Conservation (phyloP, 64 coral and sea anemone species). For the Hydrozoanthus tunicans region DNA sequence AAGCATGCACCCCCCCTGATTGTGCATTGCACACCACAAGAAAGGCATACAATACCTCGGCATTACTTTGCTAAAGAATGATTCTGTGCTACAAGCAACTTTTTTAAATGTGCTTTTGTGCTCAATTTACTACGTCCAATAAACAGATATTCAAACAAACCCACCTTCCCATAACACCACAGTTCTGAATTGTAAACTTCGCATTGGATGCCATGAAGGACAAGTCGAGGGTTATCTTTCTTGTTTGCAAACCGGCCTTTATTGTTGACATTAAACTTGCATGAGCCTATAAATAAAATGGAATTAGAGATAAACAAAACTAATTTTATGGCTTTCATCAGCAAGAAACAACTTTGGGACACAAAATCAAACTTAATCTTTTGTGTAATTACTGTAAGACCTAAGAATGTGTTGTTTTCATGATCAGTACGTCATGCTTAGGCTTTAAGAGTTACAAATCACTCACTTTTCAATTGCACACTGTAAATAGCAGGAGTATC, state of each 20-base stretch:
- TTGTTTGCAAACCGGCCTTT: slow-evolving; percentile 49
- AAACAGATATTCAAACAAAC: not conserved
- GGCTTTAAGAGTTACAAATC: not conserved
- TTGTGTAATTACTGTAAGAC: too few species aligned
- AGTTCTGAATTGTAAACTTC: slow-evolving; percentile 15
- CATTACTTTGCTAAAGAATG: not conserved
- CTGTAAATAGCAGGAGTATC: not conserved
- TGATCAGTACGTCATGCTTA: too few species aligned
- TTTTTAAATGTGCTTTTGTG: too few species aligned
- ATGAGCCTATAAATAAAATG: slow-evolving; percentile 1
- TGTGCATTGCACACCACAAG: not conserved
- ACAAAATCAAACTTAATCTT: not conserved
- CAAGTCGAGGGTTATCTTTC: slow-evolving; percentile 22
- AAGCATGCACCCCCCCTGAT: too few species aligned
- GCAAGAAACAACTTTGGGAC: not conserved
- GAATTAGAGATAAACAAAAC: not conserved
- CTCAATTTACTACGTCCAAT: too few species aligned
- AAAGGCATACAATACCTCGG: not conserved
- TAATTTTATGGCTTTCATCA: not conserved
- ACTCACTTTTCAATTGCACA: not conserved
- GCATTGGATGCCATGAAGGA: slow-evolving; percentile 37
- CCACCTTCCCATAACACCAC: slow-evolving; percentile 32
- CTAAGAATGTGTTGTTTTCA: too few species aligned
- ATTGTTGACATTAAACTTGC: slow-evolving; percentile 32
- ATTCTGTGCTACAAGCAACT: too few species aligned